Evolutionary conservation across 2,888 invertebrate species (phyloP).

Genomic region (Penaeus monodon): DNA sequence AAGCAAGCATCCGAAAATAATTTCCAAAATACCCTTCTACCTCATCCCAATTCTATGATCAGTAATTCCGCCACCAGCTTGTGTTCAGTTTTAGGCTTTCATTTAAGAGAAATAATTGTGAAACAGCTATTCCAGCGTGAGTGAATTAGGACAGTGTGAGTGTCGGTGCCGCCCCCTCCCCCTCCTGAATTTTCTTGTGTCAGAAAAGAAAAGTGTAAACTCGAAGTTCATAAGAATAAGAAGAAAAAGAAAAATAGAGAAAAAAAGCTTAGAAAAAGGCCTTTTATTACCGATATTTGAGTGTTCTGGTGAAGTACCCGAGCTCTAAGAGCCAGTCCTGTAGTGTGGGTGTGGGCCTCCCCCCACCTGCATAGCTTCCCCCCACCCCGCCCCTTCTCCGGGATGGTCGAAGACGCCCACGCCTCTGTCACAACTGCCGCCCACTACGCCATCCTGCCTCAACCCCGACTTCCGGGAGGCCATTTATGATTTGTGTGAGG

Average conservation of each 20-base stretch:
- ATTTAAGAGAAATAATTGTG: too few relatives aligned
- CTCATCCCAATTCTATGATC: too few relatives aligned
- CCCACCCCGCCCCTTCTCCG: neutral
- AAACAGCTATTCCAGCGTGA: too few relatives aligned
- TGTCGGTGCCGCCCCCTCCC: too few relatives aligned
- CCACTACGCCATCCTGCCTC: constrained; percentile 34
- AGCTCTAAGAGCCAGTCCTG: constrained; percentile 34
- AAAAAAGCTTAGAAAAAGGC: constrained; percentile 6
- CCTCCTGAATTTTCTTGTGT: too few relatives aligned
- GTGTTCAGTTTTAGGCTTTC: too few relatives aligned
- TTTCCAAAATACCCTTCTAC: too few relatives aligned
- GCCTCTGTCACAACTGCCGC: constrained; percentile 18
- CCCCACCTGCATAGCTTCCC: neutral
- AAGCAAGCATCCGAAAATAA: too few relatives aligned
- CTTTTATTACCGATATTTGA: constrained; percentile 6
- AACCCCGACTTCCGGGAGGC: constrained; percentile 38
- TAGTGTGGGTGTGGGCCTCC: constrained; percentile 39
- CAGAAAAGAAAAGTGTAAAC: too few relatives aligned
- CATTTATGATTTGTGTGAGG: constrained; percentile 43
- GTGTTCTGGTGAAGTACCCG: constrained; percentile 20
- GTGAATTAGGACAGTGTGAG: too few relatives aligned
- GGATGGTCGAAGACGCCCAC: constrained; percentile 31
- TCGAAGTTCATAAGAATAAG: neutral
- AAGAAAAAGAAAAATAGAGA: constrained; percentile 11
- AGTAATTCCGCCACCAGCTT: too few relatives aligned